These are phyloP conservation scores for Bagarius yarrelli DNA, from an alignment of 2,113 vertebrate genomes.

Conservation along the genomic window DNA sequence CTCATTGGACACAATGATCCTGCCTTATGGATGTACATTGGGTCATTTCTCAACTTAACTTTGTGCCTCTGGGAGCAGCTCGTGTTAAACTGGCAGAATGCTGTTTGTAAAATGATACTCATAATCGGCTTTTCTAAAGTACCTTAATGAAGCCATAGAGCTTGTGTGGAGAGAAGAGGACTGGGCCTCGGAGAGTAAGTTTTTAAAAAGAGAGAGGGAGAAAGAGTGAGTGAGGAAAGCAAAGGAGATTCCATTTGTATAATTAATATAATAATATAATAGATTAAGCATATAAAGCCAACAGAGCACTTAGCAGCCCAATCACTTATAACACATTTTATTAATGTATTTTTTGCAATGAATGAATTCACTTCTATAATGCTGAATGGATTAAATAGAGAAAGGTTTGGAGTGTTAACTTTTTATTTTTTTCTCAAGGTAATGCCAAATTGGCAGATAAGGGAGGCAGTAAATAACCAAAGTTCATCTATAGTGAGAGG, in stretches of 20 bases:
- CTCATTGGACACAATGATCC: conserved; percentile 47
- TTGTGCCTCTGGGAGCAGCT: conserved; percentile 47
- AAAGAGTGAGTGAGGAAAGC: not conserved
- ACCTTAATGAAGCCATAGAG: conserved; percentile 53
- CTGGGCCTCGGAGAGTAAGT: conserved; percentile 32
- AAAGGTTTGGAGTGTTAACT: conserved; percentile 30
- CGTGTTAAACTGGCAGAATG: conserved; percentile 52
- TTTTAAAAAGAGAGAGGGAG: conserved; percentile 2
- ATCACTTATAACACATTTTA: conserved; percentile 51
- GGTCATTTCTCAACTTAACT: conserved; percentile 50
- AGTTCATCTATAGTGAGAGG: not conserved
- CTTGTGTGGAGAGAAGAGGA: conserved; percentile 45
- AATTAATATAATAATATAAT: too few species aligned
- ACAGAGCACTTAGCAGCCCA: conserved; percentile 46
- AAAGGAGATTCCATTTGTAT: conserved; percentile 24
- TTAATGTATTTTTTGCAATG: conserved; percentile 36
- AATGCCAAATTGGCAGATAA: conserved; percentile 26
- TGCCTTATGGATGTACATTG: conserved; percentile 39
- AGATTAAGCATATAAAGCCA: conserved; percentile 45
- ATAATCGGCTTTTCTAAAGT: conserved; percentile 55
- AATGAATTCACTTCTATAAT: conserved; percentile 41
- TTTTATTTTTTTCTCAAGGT: not conserved
- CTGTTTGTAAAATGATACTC: conserved; percentile 55
- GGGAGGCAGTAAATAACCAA: conserved; percentile 1
- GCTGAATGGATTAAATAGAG: conserved; percentile 41